Evolutionary conservation across 2,888 invertebrate genomes (phyloP).

Genomic region (Drosophila nr. perissopoda): DNA sequence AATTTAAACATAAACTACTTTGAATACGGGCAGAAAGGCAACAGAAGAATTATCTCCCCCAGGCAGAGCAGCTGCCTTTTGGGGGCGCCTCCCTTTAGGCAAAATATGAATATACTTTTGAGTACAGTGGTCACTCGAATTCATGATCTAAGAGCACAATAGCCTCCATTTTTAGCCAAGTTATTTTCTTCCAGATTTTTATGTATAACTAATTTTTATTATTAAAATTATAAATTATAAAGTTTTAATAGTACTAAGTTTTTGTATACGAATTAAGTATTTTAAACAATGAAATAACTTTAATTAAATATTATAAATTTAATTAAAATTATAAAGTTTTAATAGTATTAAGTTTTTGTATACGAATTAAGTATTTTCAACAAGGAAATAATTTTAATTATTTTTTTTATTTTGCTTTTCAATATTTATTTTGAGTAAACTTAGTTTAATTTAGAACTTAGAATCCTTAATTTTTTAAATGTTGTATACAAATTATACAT

Average conservation of each 20-base stretch:
- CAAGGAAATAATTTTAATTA: neutral
- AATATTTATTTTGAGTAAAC: neutral
- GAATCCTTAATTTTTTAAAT: neutral
- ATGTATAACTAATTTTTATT: no score
- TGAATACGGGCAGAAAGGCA: conserved; percentile 24
- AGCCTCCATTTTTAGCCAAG: neutral
- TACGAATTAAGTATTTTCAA: neutral
- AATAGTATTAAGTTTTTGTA: neutral
- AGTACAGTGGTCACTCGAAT: conserved; percentile 1
- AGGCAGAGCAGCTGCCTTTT: conserved; percentile 61
- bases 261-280: no score
- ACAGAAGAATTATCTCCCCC: conserved; percentile 54
- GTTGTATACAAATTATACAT: neutral
- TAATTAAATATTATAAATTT: no score
- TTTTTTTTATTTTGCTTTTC: conserved; percentile 3
- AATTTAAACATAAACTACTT: conserved; percentile 59
- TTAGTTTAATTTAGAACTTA: neutral
- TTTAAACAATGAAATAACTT: no score
- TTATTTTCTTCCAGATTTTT: neutral
- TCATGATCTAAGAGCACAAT: neutral
- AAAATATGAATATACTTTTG: conserved; percentile 53
- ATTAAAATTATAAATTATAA: no score
- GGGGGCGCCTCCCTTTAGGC: conserved; percentile 38
- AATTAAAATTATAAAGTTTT: neutral
- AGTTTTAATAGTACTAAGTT: no score